Evolutionary conservation across 1,140 invertebrate genomes (phyloP).

Genomic region (Lordiphosa mommai): DNA sequence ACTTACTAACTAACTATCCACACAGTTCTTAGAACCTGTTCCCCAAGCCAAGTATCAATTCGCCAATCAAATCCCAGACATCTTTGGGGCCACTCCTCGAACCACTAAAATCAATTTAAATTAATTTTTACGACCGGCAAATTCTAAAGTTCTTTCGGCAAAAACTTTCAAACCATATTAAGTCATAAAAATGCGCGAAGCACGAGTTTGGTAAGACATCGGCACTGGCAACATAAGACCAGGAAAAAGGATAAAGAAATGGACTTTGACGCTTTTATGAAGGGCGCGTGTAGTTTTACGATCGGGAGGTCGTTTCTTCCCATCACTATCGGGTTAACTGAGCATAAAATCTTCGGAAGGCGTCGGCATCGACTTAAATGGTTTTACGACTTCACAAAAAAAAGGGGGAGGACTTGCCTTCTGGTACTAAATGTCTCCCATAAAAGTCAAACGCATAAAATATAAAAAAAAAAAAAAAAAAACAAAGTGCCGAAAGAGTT

Average conservation of each 20-base stretch:
- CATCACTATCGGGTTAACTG: slow-evolving; percentile 57
- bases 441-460: slow-evolving; percentile 64
- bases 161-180: slow-evolving; percentile 50
- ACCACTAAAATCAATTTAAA: slow-evolving; percentile 58
- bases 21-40: slow-evolving; percentile 12
- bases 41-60: too few species aligned
- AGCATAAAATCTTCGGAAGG: slow-evolving; percentile 67
- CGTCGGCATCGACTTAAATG: slow-evolving; percentile 66
- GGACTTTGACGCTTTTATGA: slow-evolving; percentile 69
- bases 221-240: not conserved
- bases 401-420: not conserved
- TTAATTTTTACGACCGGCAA: slow-evolving; percentile 61
- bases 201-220: not conserved
- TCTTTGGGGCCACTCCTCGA: not conserved
- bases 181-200: slow-evolving; percentile 52
- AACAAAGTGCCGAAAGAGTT: slow-evolving; percentile 53
- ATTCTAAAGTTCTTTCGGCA: slow-evolving; percentile 22
- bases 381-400: slow-evolving; percentile 43
- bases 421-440: slow-evolving; percentile 37
- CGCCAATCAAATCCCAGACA: not conserved
- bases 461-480: slow-evolving; percentile 8
- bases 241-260: slow-evolving; percentile 46
- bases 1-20: not conserved
- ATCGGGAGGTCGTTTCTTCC: slow-evolving; percentile 21
- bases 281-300: slow-evolving; percentile 70